Conservation (phyloP, 1,140 invertebrate genomes). For the Drosophila takahashii region DNA sequence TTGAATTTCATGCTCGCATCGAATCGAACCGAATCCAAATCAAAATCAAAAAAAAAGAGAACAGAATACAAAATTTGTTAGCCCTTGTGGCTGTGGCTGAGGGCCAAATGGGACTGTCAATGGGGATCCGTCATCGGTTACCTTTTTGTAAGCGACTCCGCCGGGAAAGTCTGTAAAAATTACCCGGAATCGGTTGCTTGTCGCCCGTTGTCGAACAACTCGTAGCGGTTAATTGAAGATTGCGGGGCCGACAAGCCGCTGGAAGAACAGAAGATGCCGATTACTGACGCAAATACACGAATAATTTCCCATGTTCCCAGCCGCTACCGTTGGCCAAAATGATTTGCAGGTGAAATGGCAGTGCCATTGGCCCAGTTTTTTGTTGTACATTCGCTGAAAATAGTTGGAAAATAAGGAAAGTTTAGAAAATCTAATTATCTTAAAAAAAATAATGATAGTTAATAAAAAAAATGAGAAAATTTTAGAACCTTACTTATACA, state of each 20-base stretch:
- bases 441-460: no score
- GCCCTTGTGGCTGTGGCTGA: constrained; percentile 32
- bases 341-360: not conserved
- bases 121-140: constrained; percentile 53
- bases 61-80: not conserved
- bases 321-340: constrained; percentile 14
- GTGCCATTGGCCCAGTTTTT: constrained; percentile 20
- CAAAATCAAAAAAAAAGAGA: not conserved
- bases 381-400: not conserved
- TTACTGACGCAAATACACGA: constrained; percentile 23
- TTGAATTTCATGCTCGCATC: constrained; percentile 48
- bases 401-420: not conserved
- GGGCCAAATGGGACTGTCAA: constrained; percentile 56
- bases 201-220: constrained; percentile 60
- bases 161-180: constrained; percentile 34
- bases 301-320: constrained; percentile 33
- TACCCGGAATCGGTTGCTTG: constrained; percentile 54
- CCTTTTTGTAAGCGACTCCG: constrained; percentile 65
- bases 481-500: no score
- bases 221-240: constrained; percentile 77
- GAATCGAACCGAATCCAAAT: not conserved
- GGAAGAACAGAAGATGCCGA: constrained; percentile 13
- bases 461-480: no score
- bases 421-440: no score
- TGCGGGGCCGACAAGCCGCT: constrained; percentile 43